Conservation (phyloP, 2,797 vertebrate genomes). For the Setipinna tenuifilis region DNA sequence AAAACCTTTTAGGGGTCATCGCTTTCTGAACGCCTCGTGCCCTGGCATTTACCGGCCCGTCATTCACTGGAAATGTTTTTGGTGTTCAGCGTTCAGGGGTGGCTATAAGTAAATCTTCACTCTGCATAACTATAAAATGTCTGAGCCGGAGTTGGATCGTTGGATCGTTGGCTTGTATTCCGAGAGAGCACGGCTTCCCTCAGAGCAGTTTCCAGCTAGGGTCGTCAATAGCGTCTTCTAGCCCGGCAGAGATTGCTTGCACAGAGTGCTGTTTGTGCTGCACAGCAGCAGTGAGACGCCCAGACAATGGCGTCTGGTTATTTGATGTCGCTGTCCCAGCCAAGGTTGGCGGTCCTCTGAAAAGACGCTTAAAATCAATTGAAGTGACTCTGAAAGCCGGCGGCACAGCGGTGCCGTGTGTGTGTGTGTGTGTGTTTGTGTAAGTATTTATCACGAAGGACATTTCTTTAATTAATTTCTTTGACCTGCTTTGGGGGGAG, state of each 20-base stretch:
- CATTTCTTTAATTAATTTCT: neutral
- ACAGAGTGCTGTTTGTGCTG: neutral
- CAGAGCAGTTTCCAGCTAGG: neutral
- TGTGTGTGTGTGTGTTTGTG: too few species aligned
- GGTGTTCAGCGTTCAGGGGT: neutral
- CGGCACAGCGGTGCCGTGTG: too few species aligned
- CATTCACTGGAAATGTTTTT: neutral
- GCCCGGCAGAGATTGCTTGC: too few species aligned
- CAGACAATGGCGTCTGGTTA: neutral
- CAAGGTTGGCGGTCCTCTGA: constrained; percentile 15
- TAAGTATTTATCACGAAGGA: neutral
- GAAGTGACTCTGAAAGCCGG: neutral
- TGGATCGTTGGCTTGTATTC: neutral
- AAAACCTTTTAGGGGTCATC: neutral
- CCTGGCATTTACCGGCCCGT: neutral
- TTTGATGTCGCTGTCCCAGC: neutral
- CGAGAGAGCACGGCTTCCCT: neutral
- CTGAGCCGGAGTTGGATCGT: neutral
- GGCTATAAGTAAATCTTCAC: neutral
- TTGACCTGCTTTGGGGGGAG: neutral
- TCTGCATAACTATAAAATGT: neutral
- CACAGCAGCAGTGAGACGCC: neutral
- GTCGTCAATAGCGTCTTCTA: neutral
- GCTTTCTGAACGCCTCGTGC: neutral
- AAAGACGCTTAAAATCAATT: neutral